phyloP scores from a whole-genome alignment of 1,140 invertebrate genomes.

The Danaus melanippus region DNA sequence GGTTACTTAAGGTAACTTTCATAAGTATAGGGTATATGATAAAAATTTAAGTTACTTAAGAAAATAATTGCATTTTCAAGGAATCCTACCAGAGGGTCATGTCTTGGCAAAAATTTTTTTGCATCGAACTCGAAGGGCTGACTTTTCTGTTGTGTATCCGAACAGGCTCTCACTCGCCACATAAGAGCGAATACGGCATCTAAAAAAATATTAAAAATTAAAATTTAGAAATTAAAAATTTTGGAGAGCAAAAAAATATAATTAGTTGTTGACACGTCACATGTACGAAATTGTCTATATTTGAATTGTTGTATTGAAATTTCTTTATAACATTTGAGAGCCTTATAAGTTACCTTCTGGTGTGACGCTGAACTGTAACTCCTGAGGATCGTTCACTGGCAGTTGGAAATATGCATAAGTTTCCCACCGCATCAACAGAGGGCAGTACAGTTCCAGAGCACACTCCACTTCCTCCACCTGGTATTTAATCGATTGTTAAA shows the following conservation, averaged over 20 bases:
- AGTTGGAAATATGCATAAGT: constrained; percentile 42
- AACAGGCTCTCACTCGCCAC: constrained; percentile 42
- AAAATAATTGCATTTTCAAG: too few species aligned
- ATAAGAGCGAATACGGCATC: constrained; percentile 43
- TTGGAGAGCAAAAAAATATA: too few species aligned
- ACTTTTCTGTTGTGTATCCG: constrained; percentile 5
- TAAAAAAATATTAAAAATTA: constrained; percentile 16
- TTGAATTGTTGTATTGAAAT: too few species aligned
- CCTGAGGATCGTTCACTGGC: constrained; percentile 35
- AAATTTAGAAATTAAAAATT: background rate
- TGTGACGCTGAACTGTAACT: constrained; percentile 24
- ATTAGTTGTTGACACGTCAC: too few species aligned
- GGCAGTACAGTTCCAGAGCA: constrained; percentile 41
- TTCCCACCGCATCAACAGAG: constrained; percentile 38
- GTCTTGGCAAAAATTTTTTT: constrained; percentile 31
- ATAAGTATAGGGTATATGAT: background rate
- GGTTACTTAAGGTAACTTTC: too few species aligned
- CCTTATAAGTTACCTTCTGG: constrained; percentile 24
- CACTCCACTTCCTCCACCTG: constrained; percentile 45
- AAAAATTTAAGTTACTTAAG: constrained; percentile 9
- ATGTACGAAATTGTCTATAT: too few species aligned
- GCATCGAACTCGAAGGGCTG: constrained; percentile 36
- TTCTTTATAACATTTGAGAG: too few species aligned
- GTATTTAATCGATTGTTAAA: constrained; percentile 3
- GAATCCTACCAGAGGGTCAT: constrained; percentile 33